Percentiles rank a stretch among this genome's conserved stretches.
These are phyloP conservation scores for Trichosurus vulpecula DNA, from an alignment of 2,797 vertebrate species.

Conservation along the genomic window DNA sequence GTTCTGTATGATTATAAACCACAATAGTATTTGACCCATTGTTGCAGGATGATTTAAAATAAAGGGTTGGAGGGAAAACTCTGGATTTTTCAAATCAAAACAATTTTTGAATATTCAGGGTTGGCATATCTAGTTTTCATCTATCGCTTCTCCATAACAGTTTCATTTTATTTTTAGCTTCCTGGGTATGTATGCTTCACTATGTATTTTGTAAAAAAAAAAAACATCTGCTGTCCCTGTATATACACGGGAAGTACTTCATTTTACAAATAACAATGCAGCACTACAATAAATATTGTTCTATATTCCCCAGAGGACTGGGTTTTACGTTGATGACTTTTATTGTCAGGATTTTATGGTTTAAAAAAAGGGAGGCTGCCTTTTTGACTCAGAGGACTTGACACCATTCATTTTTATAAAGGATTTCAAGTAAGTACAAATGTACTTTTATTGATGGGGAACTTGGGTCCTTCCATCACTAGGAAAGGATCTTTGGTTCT, in stretches of 20 bases:
- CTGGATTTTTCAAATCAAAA: constrained; percentile 46
- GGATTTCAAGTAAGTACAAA: background rate
- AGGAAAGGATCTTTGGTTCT: background rate
- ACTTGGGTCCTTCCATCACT: background rate
- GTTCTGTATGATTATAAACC: background rate
- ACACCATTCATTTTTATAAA: background rate
- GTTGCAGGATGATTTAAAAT: constrained; percentile 34
- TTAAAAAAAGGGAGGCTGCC: background rate
- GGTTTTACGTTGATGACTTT: constrained; percentile 41
- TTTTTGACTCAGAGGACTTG: constrained; percentile 33
- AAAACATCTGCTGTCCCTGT: constrained; percentile 45
- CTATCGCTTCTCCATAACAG: constrained; percentile 60
- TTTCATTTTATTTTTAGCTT: constrained; percentile 71
- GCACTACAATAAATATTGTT: constrained; percentile 29
- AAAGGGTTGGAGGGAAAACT: background rate
- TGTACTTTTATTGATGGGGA: background rate
- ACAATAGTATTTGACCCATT: constrained; percentile 23
- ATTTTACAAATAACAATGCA: constrained; percentile 44
- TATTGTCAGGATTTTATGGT: constrained; percentile 34
- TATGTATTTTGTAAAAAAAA: constrained; percentile 59
- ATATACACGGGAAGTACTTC: constrained; percentile 39
- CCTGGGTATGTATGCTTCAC: constrained; percentile 53
- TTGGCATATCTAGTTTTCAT: constrained; percentile 62
- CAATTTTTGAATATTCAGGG: constrained; percentile 59
- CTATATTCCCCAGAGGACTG: constrained; percentile 41